phyloP scores from a whole-genome alignment of 2,797 vertebrate genomes.

The Gadopsis marmoratus region DNA sequence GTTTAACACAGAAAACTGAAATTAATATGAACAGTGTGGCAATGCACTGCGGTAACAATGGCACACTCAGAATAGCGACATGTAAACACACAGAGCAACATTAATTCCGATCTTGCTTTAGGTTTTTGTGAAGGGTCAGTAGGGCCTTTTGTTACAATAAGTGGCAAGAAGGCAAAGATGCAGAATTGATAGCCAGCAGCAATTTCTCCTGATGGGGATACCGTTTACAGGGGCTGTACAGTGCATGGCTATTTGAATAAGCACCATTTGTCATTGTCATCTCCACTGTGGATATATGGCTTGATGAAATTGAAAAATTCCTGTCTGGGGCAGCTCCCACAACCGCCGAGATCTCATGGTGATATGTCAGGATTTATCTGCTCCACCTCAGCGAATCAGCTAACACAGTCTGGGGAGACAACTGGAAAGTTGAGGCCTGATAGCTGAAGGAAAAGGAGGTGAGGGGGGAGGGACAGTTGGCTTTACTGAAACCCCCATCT shows the following conservation, averaged over 20 bases:
- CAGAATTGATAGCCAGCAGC: constrained; percentile 84
- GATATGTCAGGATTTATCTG: constrained; percentile 81
- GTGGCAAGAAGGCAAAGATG: constrained; percentile 66
- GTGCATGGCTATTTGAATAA: constrained; percentile 78
- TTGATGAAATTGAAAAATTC: constrained; percentile 81
- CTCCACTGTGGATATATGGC: constrained; percentile 65
- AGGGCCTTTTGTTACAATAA: constrained; percentile 63
- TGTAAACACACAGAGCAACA: constrained; percentile 39
- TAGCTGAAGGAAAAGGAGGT: constrained; percentile 40
- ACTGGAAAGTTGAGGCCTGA: constrained; percentile 62
- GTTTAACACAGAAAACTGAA: constrained; percentile 45
- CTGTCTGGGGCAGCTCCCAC: constrained; percentile 59
- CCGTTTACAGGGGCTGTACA: constrained; percentile 78
- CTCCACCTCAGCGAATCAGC: constrained; percentile 75
- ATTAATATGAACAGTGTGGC: constrained; percentile 39
- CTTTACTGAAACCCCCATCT: constrained; percentile 18
- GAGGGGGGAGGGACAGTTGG: neutral
- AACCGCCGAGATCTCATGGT: constrained; percentile 64
- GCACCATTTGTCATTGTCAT: constrained; percentile 78
- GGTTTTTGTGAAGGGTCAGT: constrained; percentile 56
- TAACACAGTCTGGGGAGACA: constrained; percentile 67
- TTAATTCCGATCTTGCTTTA: constrained; percentile 34
- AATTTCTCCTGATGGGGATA: constrained; percentile 82
- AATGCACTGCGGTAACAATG: constrained; percentile 39
- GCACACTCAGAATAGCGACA: constrained; percentile 4